A percentile compares a stretch with the other conserved stretches of the same genome.
These are phyloP conservation scores for Ganaspis brasiliensis DNA, from an alignment of 2,888 invertebrate genomes.

Conservation along the genomic window DNA sequence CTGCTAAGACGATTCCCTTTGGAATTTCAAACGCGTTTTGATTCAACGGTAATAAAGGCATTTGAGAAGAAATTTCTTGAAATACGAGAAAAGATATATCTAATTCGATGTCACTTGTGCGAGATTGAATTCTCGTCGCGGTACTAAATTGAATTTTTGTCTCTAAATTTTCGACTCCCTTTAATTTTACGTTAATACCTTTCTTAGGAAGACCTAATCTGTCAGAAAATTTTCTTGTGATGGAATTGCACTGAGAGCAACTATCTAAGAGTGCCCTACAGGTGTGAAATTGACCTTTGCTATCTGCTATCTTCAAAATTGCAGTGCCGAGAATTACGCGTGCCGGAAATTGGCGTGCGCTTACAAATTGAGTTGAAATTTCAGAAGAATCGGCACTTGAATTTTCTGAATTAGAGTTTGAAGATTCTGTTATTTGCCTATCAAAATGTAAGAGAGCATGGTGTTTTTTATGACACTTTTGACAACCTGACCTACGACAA, in stretches of 20 bases:
- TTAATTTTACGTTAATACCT: background rate
- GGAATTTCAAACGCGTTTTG: background rate
- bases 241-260: slow-evolving; percentile 13
- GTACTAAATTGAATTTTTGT: background rate
- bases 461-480: background rate
- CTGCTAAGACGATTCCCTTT: background rate
- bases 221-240: background rate
- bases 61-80: background rate
- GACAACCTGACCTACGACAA: background rate
- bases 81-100: background rate
- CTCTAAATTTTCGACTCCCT: background rate
- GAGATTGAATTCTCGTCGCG: background rate
- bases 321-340: slow-evolving; percentile 1
- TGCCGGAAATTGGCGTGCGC: background rate
- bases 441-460: background rate
- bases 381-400: background rate
- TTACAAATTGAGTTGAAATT: background rate
- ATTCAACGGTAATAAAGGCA: background rate
- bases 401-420: background rate
- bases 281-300: background rate
- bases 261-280: slow-evolving; percentile 12
- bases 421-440: background rate
- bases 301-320: background rate
- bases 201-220: background rate
- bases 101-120: background rate